phyloP scores from a whole-genome alignment of 2,113 vertebrate species.

The Sminthopsis crassicaudata region DNA sequence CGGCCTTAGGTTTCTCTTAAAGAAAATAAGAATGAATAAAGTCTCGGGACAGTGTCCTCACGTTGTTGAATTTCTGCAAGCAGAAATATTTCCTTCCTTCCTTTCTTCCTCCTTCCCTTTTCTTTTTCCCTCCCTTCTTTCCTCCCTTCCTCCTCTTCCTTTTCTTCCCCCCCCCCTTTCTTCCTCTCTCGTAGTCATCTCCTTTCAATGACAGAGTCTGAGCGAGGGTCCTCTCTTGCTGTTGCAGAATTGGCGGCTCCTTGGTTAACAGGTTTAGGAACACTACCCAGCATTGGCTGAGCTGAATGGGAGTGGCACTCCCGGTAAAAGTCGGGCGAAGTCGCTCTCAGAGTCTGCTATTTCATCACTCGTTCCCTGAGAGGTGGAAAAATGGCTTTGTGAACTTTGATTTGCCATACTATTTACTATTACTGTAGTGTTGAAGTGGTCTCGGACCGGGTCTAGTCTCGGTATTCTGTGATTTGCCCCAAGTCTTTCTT shows the following conservation, averaged over 20 bases:
- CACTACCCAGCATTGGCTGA: background rate
- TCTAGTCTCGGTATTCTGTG: background rate
- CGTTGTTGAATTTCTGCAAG: too few species aligned
- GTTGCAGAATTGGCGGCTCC: background rate
- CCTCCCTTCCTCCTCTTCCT: fast-evolving
- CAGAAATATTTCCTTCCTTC: too few species aligned
- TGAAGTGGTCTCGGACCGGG: background rate
- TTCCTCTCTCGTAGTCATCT: background rate
- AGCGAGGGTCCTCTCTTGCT: background rate
- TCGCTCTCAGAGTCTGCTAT: background rate
- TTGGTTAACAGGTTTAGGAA: conserved; percentile 36
- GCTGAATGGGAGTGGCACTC: background rate
- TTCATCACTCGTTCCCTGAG: background rate
- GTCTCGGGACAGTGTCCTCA: background rate
- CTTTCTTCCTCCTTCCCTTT: too few species aligned
- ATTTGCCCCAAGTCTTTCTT: background rate
- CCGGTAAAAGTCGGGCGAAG: conserved; percentile 16
- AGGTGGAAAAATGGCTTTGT: background rate
- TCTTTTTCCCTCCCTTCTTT: too few species aligned
- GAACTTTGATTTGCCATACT: background rate
- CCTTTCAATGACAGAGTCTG: background rate
- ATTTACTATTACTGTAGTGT: background rate
- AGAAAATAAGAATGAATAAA: background rate
- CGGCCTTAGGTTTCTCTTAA: background rate
- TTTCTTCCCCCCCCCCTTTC: too few species aligned